Evolutionary conservation across 2,888 invertebrate genomes (phyloP), one percentile per base, ranked within the genome.

Genomic region (Xestobium rufovillosum): DNA sequence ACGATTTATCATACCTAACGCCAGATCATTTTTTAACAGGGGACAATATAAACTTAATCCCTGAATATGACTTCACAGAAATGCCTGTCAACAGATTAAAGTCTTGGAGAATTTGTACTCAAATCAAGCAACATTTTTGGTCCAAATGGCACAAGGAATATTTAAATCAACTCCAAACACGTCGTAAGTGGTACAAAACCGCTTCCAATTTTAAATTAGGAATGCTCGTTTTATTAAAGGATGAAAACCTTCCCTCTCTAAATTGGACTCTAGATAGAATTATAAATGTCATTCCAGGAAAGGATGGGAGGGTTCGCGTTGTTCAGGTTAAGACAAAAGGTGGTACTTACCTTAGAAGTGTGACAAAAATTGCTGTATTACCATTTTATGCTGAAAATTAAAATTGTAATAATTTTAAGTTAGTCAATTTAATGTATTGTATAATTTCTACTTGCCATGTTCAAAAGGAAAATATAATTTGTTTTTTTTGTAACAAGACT

Each of bases 1-100:
- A 27, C 19, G 45, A 49, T 26, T 29, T 41, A 14, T 28, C 26
- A 10, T 33, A 36, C 3, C 35, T 50, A 1, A 50, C 49, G 2
- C 45, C 49, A 2, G 43, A 35, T 11, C 49, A 49, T 29, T 49
- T 51, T 31, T 35, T 49, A 3, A 39, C 47, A 31, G 39, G 42
- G 6, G 26, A 29, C n/a, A 14, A 39, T 15, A 13, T 44, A 9
- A 40, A 36, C 0, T 32, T 43, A 12, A 3, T 49, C 2, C 17
- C 17, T 1, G 31, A 44, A 4, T 8, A 16, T 6, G 15, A 16
- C 10, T 4, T 31, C 6, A 17, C 14, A 8, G 15, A 31, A 17
- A 4, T 27, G 1, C 26, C 26, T 3, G 9, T 30, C 2, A 38
- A 37, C 19, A 30, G 29, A 4, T 33, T 49, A 3, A n/a, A 19